phyloP scores from a whole-genome alignment of 2,113 vertebrate genomes.

The Crypturellus undulatus region DNA sequence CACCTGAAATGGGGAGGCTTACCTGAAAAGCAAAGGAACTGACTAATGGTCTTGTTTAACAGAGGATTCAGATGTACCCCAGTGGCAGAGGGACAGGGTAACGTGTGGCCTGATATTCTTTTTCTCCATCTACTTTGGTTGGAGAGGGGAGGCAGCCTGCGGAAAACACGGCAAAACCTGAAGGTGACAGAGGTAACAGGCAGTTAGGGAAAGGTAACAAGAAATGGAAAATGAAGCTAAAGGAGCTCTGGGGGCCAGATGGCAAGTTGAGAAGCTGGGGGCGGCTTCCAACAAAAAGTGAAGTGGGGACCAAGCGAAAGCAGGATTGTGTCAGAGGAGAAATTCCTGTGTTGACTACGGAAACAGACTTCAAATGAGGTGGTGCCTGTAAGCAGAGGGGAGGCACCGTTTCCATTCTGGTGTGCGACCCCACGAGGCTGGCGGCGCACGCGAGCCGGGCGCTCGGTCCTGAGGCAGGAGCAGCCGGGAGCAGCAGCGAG shows the following conservation, averaged over 20 bases:
- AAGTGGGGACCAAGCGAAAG: constrained; percentile 2
- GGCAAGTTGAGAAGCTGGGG: background rate
- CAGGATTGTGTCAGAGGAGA: background rate
- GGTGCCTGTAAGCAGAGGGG: constrained; percentile 29
- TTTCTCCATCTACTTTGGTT: background rate
- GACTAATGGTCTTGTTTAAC: accelerated
- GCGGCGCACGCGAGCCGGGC: background rate
- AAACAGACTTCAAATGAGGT: constrained; percentile 17
- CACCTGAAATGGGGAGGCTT: background rate
- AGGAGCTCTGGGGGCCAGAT: background rate
- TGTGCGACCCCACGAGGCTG: constrained; percentile 28
- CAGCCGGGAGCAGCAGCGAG: background rate
- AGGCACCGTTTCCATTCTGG: background rate
- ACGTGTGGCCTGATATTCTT: accelerated
- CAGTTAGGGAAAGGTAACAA: accelerated
- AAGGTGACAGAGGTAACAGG: background rate
- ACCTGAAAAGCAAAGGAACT: background rate
- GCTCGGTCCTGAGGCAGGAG: background rate
- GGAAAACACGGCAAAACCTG: accelerated
- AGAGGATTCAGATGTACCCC: background rate
- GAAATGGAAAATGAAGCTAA: background rate
- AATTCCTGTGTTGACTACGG: constrained; percentile 23
- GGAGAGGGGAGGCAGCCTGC: background rate
- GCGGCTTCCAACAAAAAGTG: background rate
- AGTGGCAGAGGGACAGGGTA: accelerated